Base-by-base conservation (phyloP, 2,797 vertebrate species). In the Danio tinwini region DNA sequence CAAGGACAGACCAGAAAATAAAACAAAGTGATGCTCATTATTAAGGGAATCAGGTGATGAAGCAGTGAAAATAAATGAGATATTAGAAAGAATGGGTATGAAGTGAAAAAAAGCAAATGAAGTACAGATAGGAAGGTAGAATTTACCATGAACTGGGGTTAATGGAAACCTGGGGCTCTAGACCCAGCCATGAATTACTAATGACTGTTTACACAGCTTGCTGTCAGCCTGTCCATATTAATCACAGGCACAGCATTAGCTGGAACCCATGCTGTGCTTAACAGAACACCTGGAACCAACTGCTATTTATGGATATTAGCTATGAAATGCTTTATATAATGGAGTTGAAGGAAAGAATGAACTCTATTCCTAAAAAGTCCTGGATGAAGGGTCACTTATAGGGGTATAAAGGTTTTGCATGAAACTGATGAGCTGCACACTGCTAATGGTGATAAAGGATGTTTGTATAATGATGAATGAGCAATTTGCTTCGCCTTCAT, bases 121-220 rank as follows among this genome's bases (percentile, higher is more conserved):
- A 65, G 63, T 42, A 40, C 19, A 29, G 50, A 59, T 6, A 62
- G 64, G 49, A 44, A 81, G 64, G 17, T 61, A 87, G 85, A 87
- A 87, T 74, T 85, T 78, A 84, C 73, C 82, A 74, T 87, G 82
- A 81, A 61, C 71, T 78, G 75, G 88, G 91, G 91, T 92, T 93
- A 92, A 93, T 91, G 91, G 90, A 92, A 90, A 90, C 87, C 86
- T 13, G 74, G 81, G 87, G 89, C 88, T 83, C 84, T 88, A 91
- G 90, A 90, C 86, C 62, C 86, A 89, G 87, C 88, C 90, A 90
- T 91, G 89, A 93, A 92, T 93, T 88, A 91, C 92, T 92, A 91
- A 93, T 92, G 87, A 89, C 71, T 92, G 90, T 92, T 92, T 92
- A 91, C 89, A 91, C 91, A 91, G 88, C 87, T 90, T 86, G 84